Base-by-base conservation (phyloP, 2,797 vertebrate genomes). In the Corythornis leucogaster region DNA sequence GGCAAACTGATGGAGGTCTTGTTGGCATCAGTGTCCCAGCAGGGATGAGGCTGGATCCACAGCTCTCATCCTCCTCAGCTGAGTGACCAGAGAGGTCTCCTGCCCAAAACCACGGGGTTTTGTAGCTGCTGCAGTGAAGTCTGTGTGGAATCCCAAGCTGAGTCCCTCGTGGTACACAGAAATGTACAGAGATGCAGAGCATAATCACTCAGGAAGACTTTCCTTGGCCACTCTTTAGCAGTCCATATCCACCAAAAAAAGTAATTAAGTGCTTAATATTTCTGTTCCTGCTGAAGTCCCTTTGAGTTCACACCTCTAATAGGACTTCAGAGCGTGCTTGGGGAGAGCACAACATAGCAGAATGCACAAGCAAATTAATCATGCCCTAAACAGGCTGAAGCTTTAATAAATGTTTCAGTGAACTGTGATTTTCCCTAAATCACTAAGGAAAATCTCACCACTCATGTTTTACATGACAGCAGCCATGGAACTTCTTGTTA, bases 101-200 rank as follows among this genome's bases (percentile, higher is more conserved):
- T 11, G 35, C 42, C 21, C 59, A 31, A 80, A 91, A 17, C 13
- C 33, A 53, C 6, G 4, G 12, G 35, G 2, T 33, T 58, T 17
- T 78, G 13, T 4, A 2, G 66, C 54, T 64, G 22, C n/a, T 74
- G 42, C 0, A 0, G 43, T 8, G 26, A 83, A 40, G 30, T 51
- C 50, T n/a, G 13, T 6, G 40, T 22, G 61, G 31, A 42, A 87
- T 15, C 50, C 61, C 17, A 76, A 73, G 69, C 9, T 14, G 17
- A 20, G 17, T 26, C n/a, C 53, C 22, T 15, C 15, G 24, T 18
- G 18, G n/a, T 33, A 14, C 9, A 18, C 28, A 58, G 31, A 50
- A 46, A 73, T 11, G 19, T 19, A 45, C 21, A 63, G 70, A 92
- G 81, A 90, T 31, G 51, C 8, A 75, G 58, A 62, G 58, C 26